Evolutionary conservation across 2,797 vertebrate genomes (phyloP), one percentile per base, ranked within the genome.

Genomic region (Melanotaenia trifasciata): DNA sequence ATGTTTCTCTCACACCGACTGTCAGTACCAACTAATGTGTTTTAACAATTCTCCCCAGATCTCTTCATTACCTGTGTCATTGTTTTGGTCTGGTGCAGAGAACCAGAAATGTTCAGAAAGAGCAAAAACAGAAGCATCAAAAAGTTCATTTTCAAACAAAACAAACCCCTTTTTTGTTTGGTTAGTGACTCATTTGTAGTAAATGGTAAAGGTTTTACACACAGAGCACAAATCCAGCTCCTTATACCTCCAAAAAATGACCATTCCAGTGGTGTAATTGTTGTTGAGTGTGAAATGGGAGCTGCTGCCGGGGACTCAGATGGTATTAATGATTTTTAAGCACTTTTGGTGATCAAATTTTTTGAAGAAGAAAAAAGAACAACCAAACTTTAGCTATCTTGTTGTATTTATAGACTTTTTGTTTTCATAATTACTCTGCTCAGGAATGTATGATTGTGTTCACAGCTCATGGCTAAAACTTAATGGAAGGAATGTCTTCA

Each of bases 1-100:
- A 90, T 1, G 94, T 94, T 58, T 81, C 86, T 12, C 95, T 99
- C 58, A 92, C 72, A 26, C 43, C 95, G 85, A 86, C 70, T n/a
- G 62, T 81, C 38, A 13, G 66, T 4, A 72, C 85, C 40, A 58
- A 89, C 66, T 89, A 81, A 90, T 14, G 5, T 18, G 22, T 16
- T 58, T 33, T 9, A 14, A 22, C 2, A 10, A 12, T 1, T 13
- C 6, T 24, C 43, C 35, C 24, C 20, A 11, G 58, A 80, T 32
- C 40, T 36, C 22, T 67, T 70, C 12, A 1, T 51, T 13, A 53
- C 40, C 58, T 10, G 50, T 67, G 58, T 62, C 3, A 4, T 35
- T 7, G 6, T 8, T 70, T 47, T 47, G 28, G 66, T 45, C 16
- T 40, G 40, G 18, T 57, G 56, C 18, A 68, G 58, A 30, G 60